Evolutionary conservation across 2,888 invertebrate species (phyloP), one percentile per base, ranked within the genome.

Genomic region (Phasia obesa): DNA sequence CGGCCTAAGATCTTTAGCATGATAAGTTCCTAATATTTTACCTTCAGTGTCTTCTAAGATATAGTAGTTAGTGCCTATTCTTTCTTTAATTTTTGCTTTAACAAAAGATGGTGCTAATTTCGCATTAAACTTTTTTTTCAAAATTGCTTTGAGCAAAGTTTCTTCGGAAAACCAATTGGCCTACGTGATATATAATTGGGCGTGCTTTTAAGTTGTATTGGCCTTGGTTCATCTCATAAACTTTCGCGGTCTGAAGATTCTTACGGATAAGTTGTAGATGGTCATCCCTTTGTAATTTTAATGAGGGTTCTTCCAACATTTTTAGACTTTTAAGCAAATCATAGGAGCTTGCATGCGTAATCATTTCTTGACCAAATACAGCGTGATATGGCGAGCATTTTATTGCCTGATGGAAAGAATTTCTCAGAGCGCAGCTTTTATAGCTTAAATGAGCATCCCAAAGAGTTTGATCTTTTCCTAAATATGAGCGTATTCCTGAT

Each of bases 81-180:
- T 31, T 9, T 31, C 31, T 31, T 31, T 31, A 31, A 31, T 31
- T 31, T 31, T 31, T 31, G 31, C n/a, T 1, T 57, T 19, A 57
- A 6, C 31, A 57, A 57, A 31, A 35, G 6, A 27, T n/a, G 31
- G 57, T 13, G 57, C 57, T 9, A 57, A 15, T 13, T 57, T 57
- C 0, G 31, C 27, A 31, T 15, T 31, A 31, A 55, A 55, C n/a
- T 25, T 55, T 55, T 4, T 55, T 31, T 2, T 55, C 31, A n/a
- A 55, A 19, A 25, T 19, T 55, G n/a, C 27, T 23, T 17, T 53
- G 27, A 1, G 53, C 25, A n/a, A 53, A 53, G n/a, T 53, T 53
- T 4, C 53, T 2, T 3, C 19, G n/a, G 11, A n/a, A 55, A 31
- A 55, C 55, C 4, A 2, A 9, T 17, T 55, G 55, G 6, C 31